A percentile compares a stretch with the other conserved stretches of the same genome.
phyloP scores from a whole-genome alignment of 2,888 invertebrate species.

The Thymelicus lineola region DNA sequence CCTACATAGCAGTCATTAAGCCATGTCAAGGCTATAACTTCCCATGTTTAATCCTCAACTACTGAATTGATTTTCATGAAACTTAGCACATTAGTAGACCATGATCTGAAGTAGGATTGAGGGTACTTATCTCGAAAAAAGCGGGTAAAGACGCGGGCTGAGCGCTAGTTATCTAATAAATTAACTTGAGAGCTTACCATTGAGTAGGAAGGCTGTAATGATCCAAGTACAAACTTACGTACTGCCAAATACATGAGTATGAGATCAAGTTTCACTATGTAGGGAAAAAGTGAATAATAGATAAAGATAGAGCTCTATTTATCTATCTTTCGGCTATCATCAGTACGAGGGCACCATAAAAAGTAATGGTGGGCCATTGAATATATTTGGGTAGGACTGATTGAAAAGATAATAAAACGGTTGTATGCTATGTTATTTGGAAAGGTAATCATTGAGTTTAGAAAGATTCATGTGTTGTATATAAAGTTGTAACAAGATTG shows the following conservation, averaged over 20 bases:
- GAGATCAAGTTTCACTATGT: constrained; percentile 30
- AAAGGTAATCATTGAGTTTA: background rate
- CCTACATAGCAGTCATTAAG: no score
- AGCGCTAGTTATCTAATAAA: no score
- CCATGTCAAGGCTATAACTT: no score
- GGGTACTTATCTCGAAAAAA: no score
- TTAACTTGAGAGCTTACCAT: no score
- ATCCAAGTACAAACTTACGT: background rate
- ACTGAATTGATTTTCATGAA: no score
- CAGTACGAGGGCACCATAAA: constrained; percentile 20
- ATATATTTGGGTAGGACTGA: constrained; percentile 31
- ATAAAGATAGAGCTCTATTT: constrained; percentile 29
- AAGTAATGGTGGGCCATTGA: constrained; percentile 29
- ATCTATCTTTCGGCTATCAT: constrained; percentile 35
- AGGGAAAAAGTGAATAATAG: constrained; percentile 30
- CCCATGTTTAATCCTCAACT: no score
- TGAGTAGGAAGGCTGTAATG: no score
- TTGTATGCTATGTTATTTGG: background rate
- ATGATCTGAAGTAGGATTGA: no score
- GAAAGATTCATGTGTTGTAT: background rate
- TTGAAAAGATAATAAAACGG: constrained; percentile 16
- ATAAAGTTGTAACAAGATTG: no score
- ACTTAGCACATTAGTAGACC: no score
- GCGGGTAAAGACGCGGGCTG: no score
- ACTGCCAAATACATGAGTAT: constrained; percentile 16